Conservation (phyloP, 2,797 vertebrate species). For the Scleropages formosus region DNA sequence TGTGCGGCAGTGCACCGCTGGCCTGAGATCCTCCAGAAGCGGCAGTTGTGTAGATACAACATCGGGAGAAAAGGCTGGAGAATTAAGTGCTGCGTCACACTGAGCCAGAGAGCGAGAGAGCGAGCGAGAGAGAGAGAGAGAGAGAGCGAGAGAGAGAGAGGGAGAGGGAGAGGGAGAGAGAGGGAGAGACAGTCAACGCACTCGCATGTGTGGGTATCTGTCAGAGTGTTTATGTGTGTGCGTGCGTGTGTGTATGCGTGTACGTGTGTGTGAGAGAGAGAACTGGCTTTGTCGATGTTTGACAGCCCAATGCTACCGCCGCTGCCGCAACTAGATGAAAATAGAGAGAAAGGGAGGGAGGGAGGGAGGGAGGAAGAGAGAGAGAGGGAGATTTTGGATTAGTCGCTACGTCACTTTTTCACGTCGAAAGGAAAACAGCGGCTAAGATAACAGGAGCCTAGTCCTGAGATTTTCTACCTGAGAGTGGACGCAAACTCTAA, state of each 20-base stretch:
- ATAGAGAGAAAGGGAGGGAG: conserved; percentile 63
- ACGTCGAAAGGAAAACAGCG: conserved; percentile 72
- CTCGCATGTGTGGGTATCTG: conserved; percentile 30
- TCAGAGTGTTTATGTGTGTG: conserved; percentile 16
- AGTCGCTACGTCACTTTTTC: conserved; percentile 84
- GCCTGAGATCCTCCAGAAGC: conserved; percentile 77
- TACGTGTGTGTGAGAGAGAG: conserved; percentile 53
- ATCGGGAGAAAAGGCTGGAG: conserved; percentile 83
- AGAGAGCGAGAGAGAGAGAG: no score
- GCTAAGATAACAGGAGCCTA: conserved; percentile 69
- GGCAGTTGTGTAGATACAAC: conserved; percentile 81
- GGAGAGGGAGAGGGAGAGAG: no score
- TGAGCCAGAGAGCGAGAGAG: conserved; percentile 63
- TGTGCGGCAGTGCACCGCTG: conserved; percentile 56
- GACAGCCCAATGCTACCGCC: conserved; percentile 78
- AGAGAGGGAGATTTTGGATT: conserved; percentile 64
- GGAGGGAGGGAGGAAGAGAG: conserved; percentile 42
- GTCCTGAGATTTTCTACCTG: conserved; percentile 67
- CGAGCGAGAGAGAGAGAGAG: no score
- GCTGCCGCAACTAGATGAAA: conserved; percentile 79
- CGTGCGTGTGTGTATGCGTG: conserved; percentile 32
- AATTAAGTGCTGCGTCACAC: conserved; percentile 99
- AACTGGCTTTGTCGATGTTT: conserved; percentile 78
- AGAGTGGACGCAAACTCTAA: conserved; percentile 64
- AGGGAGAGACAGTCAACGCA: conserved; percentile 57